Conservation (phyloP, 1,140 invertebrate genomes). For the Drosophila funebris region DNA sequence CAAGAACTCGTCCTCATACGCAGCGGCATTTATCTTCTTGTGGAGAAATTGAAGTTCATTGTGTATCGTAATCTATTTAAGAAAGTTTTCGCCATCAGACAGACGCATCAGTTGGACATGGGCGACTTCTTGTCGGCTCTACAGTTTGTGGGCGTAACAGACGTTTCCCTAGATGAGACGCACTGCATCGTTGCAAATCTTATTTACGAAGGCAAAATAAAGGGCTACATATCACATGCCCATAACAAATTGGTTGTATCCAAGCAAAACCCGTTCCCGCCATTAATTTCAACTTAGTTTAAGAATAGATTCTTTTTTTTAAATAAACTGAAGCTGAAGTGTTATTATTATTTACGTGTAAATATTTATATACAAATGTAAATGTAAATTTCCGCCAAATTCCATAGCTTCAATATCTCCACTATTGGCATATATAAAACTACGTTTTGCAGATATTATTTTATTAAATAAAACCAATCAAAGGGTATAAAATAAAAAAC, state of each 20-base stretch:
- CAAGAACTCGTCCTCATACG: conserved; percentile 97
- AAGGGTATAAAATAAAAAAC: too few species aligned
- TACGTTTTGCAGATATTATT: too few species aligned
- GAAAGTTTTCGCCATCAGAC: conserved; percentile 94
- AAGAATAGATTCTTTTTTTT: not conserved
- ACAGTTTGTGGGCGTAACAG: conserved; percentile 91
- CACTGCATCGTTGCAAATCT: conserved; percentile 98
- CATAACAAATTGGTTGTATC: conserved; percentile 99
- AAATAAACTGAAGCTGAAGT: conserved; percentile 7
- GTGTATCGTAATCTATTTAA: conserved; percentile 98
- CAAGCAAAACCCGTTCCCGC: conserved; percentile 98
- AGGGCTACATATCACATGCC: conserved; percentile 98
- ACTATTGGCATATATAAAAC: too few species aligned
- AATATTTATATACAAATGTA: too few species aligned
- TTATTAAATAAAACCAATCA: too few species aligned
- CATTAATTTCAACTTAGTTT: conserved; percentile 84
- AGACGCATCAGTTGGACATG: conserved; percentile 96
- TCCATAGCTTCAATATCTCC: too few species aligned
- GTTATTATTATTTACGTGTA: too few species aligned
- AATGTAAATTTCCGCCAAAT: too few species aligned
- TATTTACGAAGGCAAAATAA: conserved; percentile 96
- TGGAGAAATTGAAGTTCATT: conserved; percentile 97
- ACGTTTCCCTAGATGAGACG: conserved; percentile 96
- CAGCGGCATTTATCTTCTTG: conserved; percentile 97
- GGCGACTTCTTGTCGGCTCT: conserved; percentile 92